Percentiles rank a stretch among this genome's conserved stretches.
phyloP scores from a whole-genome alignment of 1,140 invertebrate species.

The Cherax quadricarinatus region DNA sequence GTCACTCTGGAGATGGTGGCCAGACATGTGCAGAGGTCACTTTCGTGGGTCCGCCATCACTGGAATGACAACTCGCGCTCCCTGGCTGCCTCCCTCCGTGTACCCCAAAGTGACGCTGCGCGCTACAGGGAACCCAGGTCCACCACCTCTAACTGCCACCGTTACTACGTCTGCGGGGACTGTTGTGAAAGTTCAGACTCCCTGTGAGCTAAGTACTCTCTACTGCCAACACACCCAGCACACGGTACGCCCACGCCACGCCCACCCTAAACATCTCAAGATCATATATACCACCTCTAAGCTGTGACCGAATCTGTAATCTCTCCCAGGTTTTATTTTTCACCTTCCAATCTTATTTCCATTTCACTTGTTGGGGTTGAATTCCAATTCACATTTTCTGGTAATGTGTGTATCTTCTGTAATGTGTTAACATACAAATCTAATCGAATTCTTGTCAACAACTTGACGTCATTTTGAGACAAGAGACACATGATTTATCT shows the following conservation, averaged over 20 bases:
- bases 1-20: slow-evolving; percentile 64
- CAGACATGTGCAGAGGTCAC: slow-evolving; percentile 35
- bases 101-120: neutral
- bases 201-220: slow-evolving; percentile 27
- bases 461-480: no score
- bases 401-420: no score
- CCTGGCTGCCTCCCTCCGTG: neutral
- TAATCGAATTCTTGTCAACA: no score
- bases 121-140: neutral
- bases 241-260: neutral
- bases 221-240: neutral
- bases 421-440: no score
- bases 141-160: neutral
- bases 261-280: neutral
- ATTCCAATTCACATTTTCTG: no score
- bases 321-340: no score
- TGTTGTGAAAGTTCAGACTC: slow-evolving; percentile 3
- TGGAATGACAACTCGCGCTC: slow-evolving; percentile 49
- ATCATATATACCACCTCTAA: no score
- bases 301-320: no score
- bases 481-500: no score
- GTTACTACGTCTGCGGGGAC: slow-evolving; percentile 4
- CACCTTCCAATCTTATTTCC: no score
- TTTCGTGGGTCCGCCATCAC: slow-evolving; percentile 60
- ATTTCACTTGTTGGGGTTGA: no score